phyloP scores from a whole-genome alignment of 2,888 invertebrate species.

The Anticlea derivata region DNA sequence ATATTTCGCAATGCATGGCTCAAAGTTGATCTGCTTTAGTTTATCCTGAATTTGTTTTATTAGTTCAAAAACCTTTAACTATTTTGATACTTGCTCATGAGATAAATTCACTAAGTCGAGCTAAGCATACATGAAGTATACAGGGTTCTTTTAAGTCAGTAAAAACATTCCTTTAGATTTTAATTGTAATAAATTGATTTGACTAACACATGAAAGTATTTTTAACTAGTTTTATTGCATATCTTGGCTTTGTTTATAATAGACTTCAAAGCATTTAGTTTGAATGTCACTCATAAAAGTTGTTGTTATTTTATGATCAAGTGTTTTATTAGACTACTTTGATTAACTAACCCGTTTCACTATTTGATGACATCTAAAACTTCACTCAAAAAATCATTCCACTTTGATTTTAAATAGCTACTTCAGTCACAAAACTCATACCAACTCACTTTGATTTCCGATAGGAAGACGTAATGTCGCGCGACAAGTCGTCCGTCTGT shows the following conservation, averaged over 20 bases:
- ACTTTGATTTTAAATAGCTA: constrained; percentile 1
- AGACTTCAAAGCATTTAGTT: not conserved
- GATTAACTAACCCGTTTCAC: not conserved
- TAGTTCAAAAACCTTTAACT: not conserved
- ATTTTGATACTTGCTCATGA: too few species aligned
- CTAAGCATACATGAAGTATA: too few species aligned
- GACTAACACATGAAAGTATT: not conserved
- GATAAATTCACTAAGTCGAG: too few species aligned
- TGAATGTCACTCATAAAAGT: constrained; percentile 3
- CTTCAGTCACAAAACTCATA: not conserved
- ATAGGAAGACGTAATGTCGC: not conserved
- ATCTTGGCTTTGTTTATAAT: not conserved
- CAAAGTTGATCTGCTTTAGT: constrained; percentile 4
- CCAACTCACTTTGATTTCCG: not conserved
- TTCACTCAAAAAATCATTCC: not conserved
- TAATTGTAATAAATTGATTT: too few species aligned
- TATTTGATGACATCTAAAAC: not conserved
- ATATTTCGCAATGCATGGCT: not conserved
- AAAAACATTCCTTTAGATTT: too few species aligned
- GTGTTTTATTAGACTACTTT: not conserved
- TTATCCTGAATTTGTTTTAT: not conserved
- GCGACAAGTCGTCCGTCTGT: constrained; percentile 13
- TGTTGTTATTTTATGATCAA: not conserved
- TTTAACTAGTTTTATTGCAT: not conserved
- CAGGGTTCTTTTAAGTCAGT: too few species aligned